Base-by-base conservation (phyloP, 2,797 vertebrate species). In the Remorina albescens region DNA sequence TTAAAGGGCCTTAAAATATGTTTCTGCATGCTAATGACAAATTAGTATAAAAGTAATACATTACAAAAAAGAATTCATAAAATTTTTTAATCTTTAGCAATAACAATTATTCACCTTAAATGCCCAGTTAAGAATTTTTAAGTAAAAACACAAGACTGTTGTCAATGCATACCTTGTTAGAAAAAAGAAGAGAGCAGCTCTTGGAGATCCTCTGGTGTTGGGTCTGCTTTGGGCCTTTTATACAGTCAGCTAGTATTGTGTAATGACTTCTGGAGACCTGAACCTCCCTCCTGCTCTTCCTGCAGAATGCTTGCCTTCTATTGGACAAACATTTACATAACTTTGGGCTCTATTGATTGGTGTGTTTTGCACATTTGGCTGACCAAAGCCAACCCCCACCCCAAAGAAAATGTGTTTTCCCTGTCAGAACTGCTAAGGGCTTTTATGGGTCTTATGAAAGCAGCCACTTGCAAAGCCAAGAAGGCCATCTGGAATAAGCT, bases 311-410 rank as follows among this genome's bases (percentile, higher is more conserved):
- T 51, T 30, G 57, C 57, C 49, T 84, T 83, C 85, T 76, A 92
- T 89, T 93, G 91, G 87, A 87, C 54, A 84, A 87, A 79, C 72
- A 81, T 92, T 94, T 93, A 86, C 90, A 74, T 90, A 94, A 95
- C 86, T 69, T 47, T 46, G 61, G 71, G 32, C 49, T 36, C 69
- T 53, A 82, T 84, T 86, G 86, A 86, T 88, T 83, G 80, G 79
- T 83, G 67, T 58, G 83, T 79, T 71, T 19, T 73, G 78, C 67
- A 80, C 63, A 62, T 73, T 85, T 83, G 74, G 67, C 69, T 53
- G 30, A 28, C 61, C 55, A 11, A 13, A 44, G 0, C 12, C 12
- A 18, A 23, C 34, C 46, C 41, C 23, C 36, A 5, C 12, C 13
- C 2, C 37, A 30, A 54, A 63, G 66, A 62, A 71, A 85, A 76